Evolutionary conservation across 2,113 vertebrate genomes (phyloP), one percentile per base, ranked within the genome.

Genomic region (Macrotus californicus): DNA sequence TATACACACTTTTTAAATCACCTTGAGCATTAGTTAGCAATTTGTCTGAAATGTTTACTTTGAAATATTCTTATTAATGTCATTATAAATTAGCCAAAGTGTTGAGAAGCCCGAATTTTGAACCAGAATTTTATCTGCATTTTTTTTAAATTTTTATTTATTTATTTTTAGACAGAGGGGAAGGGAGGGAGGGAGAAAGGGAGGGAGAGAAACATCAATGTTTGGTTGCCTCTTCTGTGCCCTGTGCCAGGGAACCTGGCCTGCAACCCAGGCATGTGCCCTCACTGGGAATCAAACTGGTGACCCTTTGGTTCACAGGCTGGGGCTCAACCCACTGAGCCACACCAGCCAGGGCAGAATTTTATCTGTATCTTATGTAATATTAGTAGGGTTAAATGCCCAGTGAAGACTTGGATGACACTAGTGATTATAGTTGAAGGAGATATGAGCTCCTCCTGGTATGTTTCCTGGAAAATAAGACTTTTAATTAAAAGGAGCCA

Each of bases 101-200:
- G 12, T 87, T 26, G 52, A 52, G 56, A 88, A 93, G 16, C 15
- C 61, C 56, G 48, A 73, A 66, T 79, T 79, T 87, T 84, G 77
- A 77, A 83, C 41, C 22, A 94, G 34, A 61, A 66, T 94, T 95
- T 96, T 77, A 34, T 87, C 26, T 94, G 7, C 79, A 7, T 87
- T 24, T 59, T 59, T 59, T 59, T 24, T 22, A 22, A 22, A 7
- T 22, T 56, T 56, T 56, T 56, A 56, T 56, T 56, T 56, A 56
- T 22, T 56, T 56, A 59, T 59, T 24, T 59, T 59, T 59, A 59
- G 22, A 24, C 22, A 59, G 56, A 59, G 18, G 56, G 56, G 10
- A n/a, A n/a, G n/a, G n/a, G n/a, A n/a, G n/a, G n/a, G n/a, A n/a
- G n/a, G n/a, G n/a, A n/a, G n/a, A n/a, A n/a, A n/a, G n/a, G n/a